Percentiles rank a stretch among this genome's conserved stretches.
Evolutionary conservation across 1,140 invertebrate species (phyloP).

Genomic region (Calycopis cecrops): DNA sequence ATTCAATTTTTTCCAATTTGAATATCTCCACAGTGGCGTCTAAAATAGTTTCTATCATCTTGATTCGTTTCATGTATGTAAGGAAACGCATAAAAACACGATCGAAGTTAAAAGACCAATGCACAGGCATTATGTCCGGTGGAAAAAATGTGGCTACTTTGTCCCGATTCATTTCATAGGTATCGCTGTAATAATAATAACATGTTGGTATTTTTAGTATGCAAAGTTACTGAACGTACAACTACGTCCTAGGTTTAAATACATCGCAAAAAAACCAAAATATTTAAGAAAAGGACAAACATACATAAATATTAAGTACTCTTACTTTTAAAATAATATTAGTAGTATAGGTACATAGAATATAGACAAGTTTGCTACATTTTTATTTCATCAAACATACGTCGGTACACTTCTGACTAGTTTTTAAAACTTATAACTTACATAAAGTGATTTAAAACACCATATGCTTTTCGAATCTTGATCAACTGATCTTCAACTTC

Average conservation of each 20-base stretch:
- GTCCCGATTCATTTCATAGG: conserved; percentile 64
- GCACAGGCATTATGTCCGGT: conserved; percentile 64
- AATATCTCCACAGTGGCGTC: conserved; percentile 85
- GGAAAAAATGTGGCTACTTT: conserved; percentile 67
- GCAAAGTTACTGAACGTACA: no score
- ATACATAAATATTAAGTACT: no score
- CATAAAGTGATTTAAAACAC: conserved; percentile 73
- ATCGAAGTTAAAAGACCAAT: conserved; percentile 85
- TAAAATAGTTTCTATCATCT: conserved; percentile 80
- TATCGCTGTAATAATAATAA: conserved; percentile 45
- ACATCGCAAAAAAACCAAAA: no score
- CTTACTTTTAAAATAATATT: no score
- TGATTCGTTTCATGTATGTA: conserved; percentile 79
- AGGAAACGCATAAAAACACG: conserved; percentile 83
- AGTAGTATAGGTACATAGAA: no score
- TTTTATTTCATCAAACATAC: no score
- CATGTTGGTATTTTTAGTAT: no score
- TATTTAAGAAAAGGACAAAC: no score
- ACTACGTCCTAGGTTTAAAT: no score
- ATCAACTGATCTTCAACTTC: conserved; percentile 79
- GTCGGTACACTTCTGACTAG: no score
- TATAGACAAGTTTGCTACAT: no score
- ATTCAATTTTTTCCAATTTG: conserved; percentile 92
- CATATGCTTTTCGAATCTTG: conserved; percentile 70
- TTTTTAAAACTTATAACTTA: no score